These are phyloP conservation scores for Mormyrus iriodes DNA, from an alignment of 2,113 vertebrate genomes.

Conservation along the genomic window DNA sequence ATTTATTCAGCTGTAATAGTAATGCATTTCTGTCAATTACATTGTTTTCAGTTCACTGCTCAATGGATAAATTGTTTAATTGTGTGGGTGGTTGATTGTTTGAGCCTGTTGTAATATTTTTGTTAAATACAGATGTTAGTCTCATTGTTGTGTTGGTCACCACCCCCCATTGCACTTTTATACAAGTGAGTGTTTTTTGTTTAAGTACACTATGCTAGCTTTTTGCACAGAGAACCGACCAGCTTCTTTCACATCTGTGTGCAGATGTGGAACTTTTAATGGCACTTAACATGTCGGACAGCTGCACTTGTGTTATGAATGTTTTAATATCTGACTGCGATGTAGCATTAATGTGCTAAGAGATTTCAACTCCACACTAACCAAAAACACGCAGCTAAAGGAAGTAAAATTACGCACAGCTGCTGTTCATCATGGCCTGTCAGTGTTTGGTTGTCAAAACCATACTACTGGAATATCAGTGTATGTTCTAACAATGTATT, in stretches of 20 bases:
- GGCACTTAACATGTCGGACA: constrained; percentile 36
- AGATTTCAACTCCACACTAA: background rate
- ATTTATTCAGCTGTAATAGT: background rate
- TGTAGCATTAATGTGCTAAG: background rate
- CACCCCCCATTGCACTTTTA: background rate
- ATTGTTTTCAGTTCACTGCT: background rate
- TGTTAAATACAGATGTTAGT: constrained; percentile 2
- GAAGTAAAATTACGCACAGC: background rate
- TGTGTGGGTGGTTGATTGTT: background rate
- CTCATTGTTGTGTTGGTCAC: background rate
- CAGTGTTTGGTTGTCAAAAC: background rate
- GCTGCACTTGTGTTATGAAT: constrained; percentile 36
- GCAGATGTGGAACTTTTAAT: constrained; percentile 33
- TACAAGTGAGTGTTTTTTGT: background rate
- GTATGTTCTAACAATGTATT: background rate
- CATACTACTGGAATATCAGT: background rate
- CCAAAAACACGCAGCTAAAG: background rate
- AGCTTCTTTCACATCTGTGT: constrained; percentile 9
- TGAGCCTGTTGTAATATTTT: background rate
- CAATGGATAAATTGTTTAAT: background rate
- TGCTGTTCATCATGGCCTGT: background rate
- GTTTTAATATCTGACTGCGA: constrained; percentile 33
- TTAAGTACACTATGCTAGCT: background rate
- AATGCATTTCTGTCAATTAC: background rate
- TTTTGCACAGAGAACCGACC: background rate